Evolutionary conservation across 2,797 vertebrate genomes (phyloP).

Genomic region (Hemitrygon akajei): DNA sequence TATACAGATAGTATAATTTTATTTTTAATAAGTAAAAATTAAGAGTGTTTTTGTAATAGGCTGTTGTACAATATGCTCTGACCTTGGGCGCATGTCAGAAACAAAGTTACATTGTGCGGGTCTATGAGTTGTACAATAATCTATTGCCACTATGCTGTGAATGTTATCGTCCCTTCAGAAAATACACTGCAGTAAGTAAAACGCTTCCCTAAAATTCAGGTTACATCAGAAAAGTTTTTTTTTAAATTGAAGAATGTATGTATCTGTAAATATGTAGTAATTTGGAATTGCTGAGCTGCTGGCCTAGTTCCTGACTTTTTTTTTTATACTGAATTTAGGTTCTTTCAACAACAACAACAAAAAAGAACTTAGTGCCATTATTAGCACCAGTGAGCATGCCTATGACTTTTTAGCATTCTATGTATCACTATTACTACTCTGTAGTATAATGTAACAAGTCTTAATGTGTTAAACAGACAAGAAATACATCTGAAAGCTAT

Average conservation of each 20-base stretch:
- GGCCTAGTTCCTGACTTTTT: slow-evolving; percentile 35
- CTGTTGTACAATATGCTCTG: slow-evolving; percentile 35
- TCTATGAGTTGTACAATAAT: slow-evolving; percentile 35
- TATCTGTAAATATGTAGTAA: slow-evolving; percentile 38
- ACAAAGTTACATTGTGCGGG: slow-evolving; percentile 7
- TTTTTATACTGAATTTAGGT: slow-evolving; percentile 36
- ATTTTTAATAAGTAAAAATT: slow-evolving; percentile 38
- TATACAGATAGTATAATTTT: slow-evolving; percentile 38
- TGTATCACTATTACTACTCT: slow-evolving; percentile 37
- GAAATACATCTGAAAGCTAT: slow-evolving; percentile 33
- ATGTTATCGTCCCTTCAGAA: slow-evolving; percentile 32
- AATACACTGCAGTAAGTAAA: slow-evolving; percentile 33
- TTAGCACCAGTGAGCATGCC: slow-evolving; percentile 37
- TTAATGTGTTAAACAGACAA: slow-evolving; percentile 35
- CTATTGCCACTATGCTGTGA: slow-evolving; percentile 36
- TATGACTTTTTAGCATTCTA: slow-evolving; percentile 35
- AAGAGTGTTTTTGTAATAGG: slow-evolving; percentile 34
- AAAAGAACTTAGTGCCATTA: slow-evolving; percentile 37
- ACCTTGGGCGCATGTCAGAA: slow-evolving; percentile 8
- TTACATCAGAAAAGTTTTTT: slow-evolving; percentile 32
- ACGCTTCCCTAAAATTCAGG: slow-evolving; percentile 33
- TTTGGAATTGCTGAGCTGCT: slow-evolving; percentile 37
- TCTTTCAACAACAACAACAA: slow-evolving; percentile 24
- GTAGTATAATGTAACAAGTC: slow-evolving; percentile 37
- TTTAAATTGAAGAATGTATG: slow-evolving; percentile 37